These are phyloP conservation scores for Eulithis prunata DNA, from an alignment of 2,888 invertebrate species.

Conservation along the genomic window DNA sequence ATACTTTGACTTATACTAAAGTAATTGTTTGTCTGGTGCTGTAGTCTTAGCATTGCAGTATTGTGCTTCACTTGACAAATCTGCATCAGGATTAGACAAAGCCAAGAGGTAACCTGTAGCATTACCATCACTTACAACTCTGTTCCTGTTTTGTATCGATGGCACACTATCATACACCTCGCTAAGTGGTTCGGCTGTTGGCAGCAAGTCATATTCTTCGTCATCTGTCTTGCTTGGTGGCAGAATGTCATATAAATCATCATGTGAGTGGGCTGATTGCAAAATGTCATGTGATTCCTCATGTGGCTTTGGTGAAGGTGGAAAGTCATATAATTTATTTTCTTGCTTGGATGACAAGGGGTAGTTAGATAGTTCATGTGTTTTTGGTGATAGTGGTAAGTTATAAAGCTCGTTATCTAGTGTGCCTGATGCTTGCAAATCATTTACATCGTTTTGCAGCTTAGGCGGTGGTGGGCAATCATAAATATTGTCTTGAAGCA, in stretches of 20 bases:
- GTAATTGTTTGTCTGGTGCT: not conserved
- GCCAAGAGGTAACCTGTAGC: slow-evolving; percentile 12
- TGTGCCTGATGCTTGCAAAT: slow-evolving; percentile 7
- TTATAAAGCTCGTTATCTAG: slow-evolving; percentile 23
- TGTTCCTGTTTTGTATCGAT: slow-evolving; percentile 3
- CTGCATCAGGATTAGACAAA: not conserved
- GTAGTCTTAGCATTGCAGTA: slow-evolving; percentile 18
- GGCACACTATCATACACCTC: slow-evolving; percentile 17
- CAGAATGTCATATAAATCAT: slow-evolving; percentile 18
- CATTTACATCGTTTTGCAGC: slow-evolving; percentile 2
- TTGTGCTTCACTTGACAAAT: slow-evolving; percentile 1
- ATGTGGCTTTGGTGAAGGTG: slow-evolving; percentile 1
- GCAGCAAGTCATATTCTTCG: slow-evolving; percentile 17
- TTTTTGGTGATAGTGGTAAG: slow-evolving; percentile 13
- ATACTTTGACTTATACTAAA: not conserved
- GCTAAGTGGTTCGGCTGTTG: slow-evolving; percentile 5
- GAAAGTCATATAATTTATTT: not conserved
- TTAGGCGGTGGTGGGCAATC: slow-evolving; percentile 17
- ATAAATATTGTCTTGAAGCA: slow-evolving; percentile 22
- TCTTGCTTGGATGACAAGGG: not conserved
- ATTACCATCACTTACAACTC: slow-evolving; percentile 19
- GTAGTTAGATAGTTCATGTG: slow-evolving; percentile 2
- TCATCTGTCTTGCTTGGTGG: slow-evolving; percentile 6
- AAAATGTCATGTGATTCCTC: slow-evolving; percentile 20
- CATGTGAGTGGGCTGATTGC: slow-evolving; percentile 1